phyloP scores from a whole-genome alignment of 2,797 vertebrate species.

The Falco biarmicus region DNA sequence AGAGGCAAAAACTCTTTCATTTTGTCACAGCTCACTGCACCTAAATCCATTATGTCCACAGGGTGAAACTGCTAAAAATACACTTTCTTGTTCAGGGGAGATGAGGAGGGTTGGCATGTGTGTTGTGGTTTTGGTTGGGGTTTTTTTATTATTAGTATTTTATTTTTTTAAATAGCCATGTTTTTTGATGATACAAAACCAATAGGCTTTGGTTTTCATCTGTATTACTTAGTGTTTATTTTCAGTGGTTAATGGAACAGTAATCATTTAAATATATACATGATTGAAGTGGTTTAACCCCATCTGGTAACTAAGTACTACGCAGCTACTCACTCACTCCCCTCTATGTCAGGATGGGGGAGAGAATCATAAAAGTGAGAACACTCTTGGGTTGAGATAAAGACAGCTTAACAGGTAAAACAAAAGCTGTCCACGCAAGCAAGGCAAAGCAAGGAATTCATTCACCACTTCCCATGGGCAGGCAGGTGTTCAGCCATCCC shows the following conservation, averaged over 20 bases:
- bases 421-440: no score
- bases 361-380: no score
- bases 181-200: not conserved
- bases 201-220: not conserved
- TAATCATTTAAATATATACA: not conserved
- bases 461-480: no score
- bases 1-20: not conserved
- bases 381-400: no score
- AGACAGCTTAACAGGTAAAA: no score
- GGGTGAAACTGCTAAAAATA: not conserved
- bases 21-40: not conserved
- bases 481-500: no score
- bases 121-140: not conserved
- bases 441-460: no score
- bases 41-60: not conserved
- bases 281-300: no score
- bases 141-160: not conserved
- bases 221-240: not conserved
- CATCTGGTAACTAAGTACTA: no score
- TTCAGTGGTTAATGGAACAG: not conserved
- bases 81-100: not conserved
- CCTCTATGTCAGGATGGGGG: no score
- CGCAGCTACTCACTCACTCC: no score
- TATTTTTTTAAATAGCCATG: not conserved
- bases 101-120: accelerated